Evolutionary conservation across 2,888 invertebrate species (phyloP).

Genomic region (Diarsia brunnea): DNA sequence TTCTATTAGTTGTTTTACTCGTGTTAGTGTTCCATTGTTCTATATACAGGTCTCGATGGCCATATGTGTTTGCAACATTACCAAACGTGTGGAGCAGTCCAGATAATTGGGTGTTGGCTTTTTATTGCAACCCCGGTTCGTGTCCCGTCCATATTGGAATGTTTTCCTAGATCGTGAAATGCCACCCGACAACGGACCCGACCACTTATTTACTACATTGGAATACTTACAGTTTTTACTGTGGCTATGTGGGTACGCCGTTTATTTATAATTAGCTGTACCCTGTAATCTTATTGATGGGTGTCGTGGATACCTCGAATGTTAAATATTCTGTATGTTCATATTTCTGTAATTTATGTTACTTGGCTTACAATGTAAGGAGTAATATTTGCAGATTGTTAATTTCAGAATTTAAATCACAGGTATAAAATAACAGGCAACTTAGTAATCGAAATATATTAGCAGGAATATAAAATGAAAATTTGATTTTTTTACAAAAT

Average conservation of each 20-base stretch:
- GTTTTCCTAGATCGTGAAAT: conserved; percentile 83
- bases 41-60: conserved; percentile 37
- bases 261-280: conserved; percentile 33
- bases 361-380: background rate
- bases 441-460: background rate
- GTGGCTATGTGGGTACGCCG: conserved; percentile 8
- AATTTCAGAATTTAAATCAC: background rate
- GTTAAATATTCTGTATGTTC: background rate
- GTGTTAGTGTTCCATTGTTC: conserved; percentile 53
- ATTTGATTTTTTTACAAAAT: background rate
- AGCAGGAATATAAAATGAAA: background rate
- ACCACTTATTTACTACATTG: conserved; percentile 63
- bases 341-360: conserved; percentile 2
- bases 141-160: conserved; percentile 72
- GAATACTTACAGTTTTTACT: conserved; percentile 55
- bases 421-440: background rate
- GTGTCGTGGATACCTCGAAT: background rate
- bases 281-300: conserved; percentile 15
- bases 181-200: conserved; percentile 63
- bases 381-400: background rate
- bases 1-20: conserved; percentile 33
- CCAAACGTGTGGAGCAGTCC: conserved; percentile 59
- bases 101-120: conserved; percentile 74
- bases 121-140: conserved; percentile 70
- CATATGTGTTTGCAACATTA: conserved; percentile 63